Conservation (phyloP, 2,113 vertebrate species). For the Camelus bactrianus region DNA sequence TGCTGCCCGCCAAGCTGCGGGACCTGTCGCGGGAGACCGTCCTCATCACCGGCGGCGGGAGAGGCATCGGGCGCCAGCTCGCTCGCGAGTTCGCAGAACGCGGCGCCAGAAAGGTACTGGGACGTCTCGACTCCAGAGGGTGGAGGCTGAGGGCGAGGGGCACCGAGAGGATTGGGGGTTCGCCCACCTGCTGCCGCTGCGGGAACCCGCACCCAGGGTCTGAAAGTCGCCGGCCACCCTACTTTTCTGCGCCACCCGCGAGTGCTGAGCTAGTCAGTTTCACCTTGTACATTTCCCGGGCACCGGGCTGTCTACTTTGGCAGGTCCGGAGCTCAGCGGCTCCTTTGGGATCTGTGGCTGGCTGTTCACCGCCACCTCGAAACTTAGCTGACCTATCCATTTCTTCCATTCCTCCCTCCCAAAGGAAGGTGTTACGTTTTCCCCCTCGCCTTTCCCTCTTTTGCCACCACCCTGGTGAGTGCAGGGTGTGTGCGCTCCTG, state of each 20-base stretch:
- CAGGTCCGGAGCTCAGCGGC: conserved; percentile 32
- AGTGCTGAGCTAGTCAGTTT: conserved; percentile 63
- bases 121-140: conserved; percentile 11
- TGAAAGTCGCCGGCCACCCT: background rate
- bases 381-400: conserved; percentile 57
- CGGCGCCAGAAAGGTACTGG: conserved; percentile 94
- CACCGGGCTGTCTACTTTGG: background rate
- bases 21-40: conserved; percentile 93
- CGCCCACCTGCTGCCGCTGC: conserved; percentile 76
- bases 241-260: conserved; percentile 24
- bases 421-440: background rate
- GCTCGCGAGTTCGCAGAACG: conserved; percentile 94
- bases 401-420: background rate
- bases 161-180: background rate
- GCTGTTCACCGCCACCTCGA: background rate
- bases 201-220: background rate
- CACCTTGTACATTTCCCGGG: conserved; percentile 71
- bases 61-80: conserved; percentile 97
- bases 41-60: conserved; percentile 96
- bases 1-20: conserved; percentile 91
- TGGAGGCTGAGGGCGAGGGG: background rate
- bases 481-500: conserved; percentile 66
- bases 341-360: background rate
- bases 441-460: background rate
- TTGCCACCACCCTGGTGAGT: conserved; percentile 52